Evolutionary conservation across 1,140 invertebrate species (phyloP).

Genomic region (Charaxes varanes): DNA sequence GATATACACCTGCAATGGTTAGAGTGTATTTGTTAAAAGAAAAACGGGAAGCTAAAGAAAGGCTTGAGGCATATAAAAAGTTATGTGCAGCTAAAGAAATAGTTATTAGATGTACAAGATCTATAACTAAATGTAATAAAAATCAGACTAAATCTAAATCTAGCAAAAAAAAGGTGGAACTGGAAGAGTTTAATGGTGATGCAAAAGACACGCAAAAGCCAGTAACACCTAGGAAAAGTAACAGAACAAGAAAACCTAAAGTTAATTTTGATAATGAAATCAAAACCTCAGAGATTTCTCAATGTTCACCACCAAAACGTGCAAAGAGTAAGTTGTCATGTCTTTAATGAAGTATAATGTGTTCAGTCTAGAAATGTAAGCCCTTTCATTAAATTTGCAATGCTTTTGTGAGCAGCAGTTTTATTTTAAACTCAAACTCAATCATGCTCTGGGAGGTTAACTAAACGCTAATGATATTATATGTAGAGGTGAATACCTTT

Average conservation of each 20-base stretch:
- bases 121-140: constrained; percentile 31
- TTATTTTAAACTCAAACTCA: too few species aligned
- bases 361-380: too few species aligned
- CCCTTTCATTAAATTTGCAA: too few species aligned
- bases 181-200: constrained; percentile 8
- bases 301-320: constrained; percentile 8
- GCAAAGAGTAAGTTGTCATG: too few species aligned
- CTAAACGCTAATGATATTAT: too few species aligned
- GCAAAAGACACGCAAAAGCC: constrained; percentile 1
- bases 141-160: constrained; percentile 22
- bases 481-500: too few species aligned
- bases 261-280: constrained; percentile 15
- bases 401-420: too few species aligned
- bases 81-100: constrained; percentile 19
- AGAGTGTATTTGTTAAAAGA: constrained; percentile 63
- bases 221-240: constrained; percentile 19
- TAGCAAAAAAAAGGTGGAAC: constrained; percentile 14
- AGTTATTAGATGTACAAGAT: constrained; percentile 37
- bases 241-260: constrained; percentile 2
- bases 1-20: constrained; percentile 75
- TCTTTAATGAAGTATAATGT: too few species aligned
- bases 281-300: constrained; percentile 9
- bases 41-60: constrained; percentile 55
- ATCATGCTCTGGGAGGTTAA: too few species aligned
- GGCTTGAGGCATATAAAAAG: constrained; percentile 44